A percentile compares a stretch with the other conserved stretches of the same genome.
Evolutionary conservation across 2,113 vertebrate genomes (phyloP).

Genomic region (Corythaeola cristata): DNA sequence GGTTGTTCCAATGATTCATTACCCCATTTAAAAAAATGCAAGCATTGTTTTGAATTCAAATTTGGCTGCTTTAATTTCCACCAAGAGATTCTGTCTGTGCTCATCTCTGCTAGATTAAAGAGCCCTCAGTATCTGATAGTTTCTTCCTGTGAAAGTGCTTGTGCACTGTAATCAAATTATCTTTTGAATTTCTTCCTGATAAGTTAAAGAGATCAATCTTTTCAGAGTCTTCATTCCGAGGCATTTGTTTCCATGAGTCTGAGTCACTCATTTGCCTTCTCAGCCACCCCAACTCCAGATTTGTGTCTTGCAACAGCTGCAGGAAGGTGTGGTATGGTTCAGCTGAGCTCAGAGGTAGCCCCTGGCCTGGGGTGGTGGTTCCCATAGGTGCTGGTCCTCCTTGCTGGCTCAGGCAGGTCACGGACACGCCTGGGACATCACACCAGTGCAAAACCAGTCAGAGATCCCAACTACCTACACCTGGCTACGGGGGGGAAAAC

Average conservation of each 20-base stretch:
- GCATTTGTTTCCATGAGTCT: not conserved
- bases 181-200: constrained; percentile 4
- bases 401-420: not conserved
- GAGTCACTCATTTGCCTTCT: not conserved
- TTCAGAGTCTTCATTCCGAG: not conserved
- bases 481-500: too few relatives aligned
- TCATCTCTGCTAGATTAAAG: constrained; percentile 13
- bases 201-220: constrained; percentile 6
- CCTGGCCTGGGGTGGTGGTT: rapidly evolving
- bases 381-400: not conserved
- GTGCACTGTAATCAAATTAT: constrained; percentile 22
- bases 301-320: not conserved
- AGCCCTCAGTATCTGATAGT: not conserved
- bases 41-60: not conserved
- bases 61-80: constrained; percentile 16
- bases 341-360: not conserved
- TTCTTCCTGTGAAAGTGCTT: constrained; percentile 32
- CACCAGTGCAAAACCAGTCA: not conserved
- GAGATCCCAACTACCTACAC: not conserved
- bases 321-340: rapidly evolving
- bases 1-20: not conserved
- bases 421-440: not conserved
- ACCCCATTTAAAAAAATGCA: not conserved
- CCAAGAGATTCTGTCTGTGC: not conserved
- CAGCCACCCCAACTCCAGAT: not conserved